phyloP scores from a whole-genome alignment of 2,113 vertebrate species.

The Mormyrus iriodes region DNA sequence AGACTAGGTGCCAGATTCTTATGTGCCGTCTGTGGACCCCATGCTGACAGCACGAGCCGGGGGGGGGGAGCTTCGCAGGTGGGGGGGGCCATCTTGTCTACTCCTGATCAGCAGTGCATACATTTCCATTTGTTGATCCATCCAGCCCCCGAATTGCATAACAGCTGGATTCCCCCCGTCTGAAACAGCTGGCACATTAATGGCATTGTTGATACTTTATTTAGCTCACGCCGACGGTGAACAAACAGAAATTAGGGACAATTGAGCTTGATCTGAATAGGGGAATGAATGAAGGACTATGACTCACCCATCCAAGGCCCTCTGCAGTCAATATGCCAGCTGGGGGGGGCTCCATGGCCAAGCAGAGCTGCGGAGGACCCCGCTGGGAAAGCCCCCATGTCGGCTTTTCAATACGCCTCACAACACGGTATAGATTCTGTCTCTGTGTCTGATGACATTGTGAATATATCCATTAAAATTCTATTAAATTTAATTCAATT shows the following conservation, averaged over 20 bases:
- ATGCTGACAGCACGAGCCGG: neutral
- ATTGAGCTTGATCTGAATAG: neutral
- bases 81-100: neutral
- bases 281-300: neutral
- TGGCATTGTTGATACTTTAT: neutral
- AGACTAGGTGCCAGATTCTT: neutral
- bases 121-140: neutral
- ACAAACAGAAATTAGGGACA: neutral
- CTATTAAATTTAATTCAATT: neutral
- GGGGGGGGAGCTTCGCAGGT: neutral
- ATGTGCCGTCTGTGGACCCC: neutral
- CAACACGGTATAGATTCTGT: neutral
- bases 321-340: neutral
- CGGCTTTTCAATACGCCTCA: neutral
- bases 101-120: neutral
- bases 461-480: slow-evolving; percentile 2
- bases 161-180: neutral
- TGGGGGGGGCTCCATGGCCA: neutral
- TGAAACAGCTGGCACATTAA: neutral
- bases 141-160: neutral
- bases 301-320: neutral
- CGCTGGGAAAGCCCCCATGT: neutral
- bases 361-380: neutral
- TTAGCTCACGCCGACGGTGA: neutral
- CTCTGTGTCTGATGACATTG: neutral